These are phyloP conservation scores for Toxostoma redivivum DNA, from an alignment of 2,113 vertebrate genomes.

Conservation along the genomic window DNA sequence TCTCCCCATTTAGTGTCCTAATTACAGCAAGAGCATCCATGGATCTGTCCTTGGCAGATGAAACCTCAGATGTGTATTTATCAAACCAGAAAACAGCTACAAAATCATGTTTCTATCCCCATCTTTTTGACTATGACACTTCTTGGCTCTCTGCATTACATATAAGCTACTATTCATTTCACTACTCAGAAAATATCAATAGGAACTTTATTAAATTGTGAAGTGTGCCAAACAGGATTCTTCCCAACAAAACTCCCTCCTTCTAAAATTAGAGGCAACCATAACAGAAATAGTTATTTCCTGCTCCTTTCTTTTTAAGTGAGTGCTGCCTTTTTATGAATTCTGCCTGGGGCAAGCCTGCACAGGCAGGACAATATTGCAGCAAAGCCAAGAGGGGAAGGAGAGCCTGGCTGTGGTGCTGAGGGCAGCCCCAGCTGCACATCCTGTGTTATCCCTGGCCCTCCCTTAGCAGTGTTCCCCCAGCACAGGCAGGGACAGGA, in stretches of 20 bases:
- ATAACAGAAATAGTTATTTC: not conserved
- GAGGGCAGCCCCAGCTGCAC: not conserved
- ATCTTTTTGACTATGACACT: not conserved
- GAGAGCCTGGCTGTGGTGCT: not conserved
- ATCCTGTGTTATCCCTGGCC: not conserved
- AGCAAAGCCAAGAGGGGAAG: not conserved
- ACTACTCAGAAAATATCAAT: not conserved
- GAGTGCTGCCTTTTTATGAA: not conserved
- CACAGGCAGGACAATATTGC: not conserved
- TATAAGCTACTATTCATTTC: not conserved
- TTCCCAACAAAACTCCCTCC: not conserved
- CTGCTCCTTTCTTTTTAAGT: not conserved
- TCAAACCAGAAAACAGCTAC: not conserved
- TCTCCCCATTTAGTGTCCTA: not conserved
- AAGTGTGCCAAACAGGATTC: not conserved
- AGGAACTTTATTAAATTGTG: not conserved
- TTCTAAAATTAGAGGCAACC: not conserved
- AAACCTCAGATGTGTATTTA: not conserved
- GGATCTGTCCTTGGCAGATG: not conserved
- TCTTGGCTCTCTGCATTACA: not conserved
- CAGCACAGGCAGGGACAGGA: fast-evolving
- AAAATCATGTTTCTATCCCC: not conserved
- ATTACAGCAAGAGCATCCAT: not conserved
- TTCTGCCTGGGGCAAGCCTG: not conserved
- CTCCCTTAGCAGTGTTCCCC: fast-evolving